Conservation (phyloP, 2,888 invertebrate species). For the Deroplatys truncata region DNA sequence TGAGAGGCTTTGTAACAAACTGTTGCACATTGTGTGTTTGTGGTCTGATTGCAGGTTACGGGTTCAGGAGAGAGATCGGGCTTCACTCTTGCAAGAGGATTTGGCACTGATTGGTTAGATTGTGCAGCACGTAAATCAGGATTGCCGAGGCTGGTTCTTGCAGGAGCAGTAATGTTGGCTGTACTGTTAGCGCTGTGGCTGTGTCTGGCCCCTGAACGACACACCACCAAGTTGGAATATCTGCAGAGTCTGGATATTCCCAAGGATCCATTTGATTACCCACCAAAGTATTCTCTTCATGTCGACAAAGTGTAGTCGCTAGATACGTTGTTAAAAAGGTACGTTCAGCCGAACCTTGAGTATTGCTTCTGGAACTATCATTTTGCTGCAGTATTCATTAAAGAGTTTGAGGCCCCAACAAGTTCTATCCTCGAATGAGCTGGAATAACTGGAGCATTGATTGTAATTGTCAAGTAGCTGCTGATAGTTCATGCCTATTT, state of each 20-base stretch:
- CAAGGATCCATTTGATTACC: conserved; percentile 20
- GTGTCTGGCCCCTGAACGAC: conserved; percentile 42
- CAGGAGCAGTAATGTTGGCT: conserved; percentile 45
- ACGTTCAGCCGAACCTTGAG: not conserved
- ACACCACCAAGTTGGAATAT: conserved; percentile 15
- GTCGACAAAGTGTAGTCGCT: conserved; percentile 17
- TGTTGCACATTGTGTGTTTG: too few relatives aligned
- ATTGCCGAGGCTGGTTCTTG: conserved; percentile 47
- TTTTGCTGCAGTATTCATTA: too few relatives aligned
- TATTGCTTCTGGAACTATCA: too few relatives aligned
- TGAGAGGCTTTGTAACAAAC: too few relatives aligned
- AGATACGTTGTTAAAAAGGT: not conserved
- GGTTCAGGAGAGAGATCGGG: not conserved
- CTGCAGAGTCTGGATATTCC: not conserved
- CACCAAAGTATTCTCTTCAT: conserved; percentile 26
- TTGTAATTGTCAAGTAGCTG: too few relatives aligned
- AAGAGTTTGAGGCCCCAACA: too few relatives aligned
- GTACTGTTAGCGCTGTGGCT: conserved; percentile 49
- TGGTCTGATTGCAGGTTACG: not conserved
- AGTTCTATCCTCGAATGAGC: too few relatives aligned
- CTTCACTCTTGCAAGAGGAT: not conserved
- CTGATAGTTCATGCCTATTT: too few relatives aligned
- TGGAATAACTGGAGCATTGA: too few relatives aligned
- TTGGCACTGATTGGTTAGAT: conserved; percentile 40
- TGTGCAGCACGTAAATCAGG: conserved; percentile 48